phyloP scores from a whole-genome alignment of 2,113 vertebrate species.

The Isurus oxyrinchus region DNA sequence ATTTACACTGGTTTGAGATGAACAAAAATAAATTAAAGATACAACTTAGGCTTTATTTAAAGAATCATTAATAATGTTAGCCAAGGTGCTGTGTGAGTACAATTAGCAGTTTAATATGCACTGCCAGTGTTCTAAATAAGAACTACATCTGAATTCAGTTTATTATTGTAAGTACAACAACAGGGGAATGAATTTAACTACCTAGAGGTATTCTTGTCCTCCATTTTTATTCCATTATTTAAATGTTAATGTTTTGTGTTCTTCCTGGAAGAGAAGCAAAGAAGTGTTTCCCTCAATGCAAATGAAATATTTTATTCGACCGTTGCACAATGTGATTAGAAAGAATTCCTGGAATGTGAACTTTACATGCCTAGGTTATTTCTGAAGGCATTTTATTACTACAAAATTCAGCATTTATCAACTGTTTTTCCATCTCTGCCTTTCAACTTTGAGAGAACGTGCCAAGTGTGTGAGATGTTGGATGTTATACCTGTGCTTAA shows the following conservation, averaged over 20 bases:
- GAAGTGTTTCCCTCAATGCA: background rate
- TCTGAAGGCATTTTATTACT: background rate
- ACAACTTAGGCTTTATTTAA: background rate
- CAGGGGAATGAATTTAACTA: background rate
- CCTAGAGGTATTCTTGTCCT: background rate
- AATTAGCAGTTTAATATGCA: background rate
- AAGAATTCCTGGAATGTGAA: background rate
- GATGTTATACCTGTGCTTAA: background rate
- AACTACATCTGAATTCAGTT: background rate
- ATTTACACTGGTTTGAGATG: background rate
- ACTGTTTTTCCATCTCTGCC: background rate
- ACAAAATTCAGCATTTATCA: background rate
- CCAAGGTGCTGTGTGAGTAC: background rate
- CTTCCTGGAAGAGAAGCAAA: background rate
- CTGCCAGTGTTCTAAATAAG: background rate
- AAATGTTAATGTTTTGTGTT: background rate
- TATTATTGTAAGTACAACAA: background rate
- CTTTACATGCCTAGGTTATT: background rate
- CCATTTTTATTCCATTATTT: background rate
- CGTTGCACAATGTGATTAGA: background rate
- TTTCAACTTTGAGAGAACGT: background rate
- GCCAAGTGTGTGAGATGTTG: background rate
- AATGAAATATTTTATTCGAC: background rate
- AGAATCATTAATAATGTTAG: background rate
- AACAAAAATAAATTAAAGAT: background rate